These are phyloP conservation scores for Zaprionus lineosus DNA, from an alignment of 2,888 invertebrate genomes.

Conservation along the genomic window DNA sequence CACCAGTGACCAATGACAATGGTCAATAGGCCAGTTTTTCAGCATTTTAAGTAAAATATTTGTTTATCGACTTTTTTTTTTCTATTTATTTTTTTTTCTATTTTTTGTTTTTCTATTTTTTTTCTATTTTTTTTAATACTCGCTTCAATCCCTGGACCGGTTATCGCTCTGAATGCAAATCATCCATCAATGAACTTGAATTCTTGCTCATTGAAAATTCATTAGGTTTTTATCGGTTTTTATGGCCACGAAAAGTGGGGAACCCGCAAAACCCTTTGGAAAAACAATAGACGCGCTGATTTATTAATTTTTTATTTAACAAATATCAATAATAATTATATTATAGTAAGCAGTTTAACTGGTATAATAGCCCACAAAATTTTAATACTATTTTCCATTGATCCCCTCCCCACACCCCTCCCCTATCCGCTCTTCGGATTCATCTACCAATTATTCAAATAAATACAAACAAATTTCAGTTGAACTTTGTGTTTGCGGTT, in stretches of 20 bases:
- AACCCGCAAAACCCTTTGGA: constrained; percentile 3
- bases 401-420: too few species aligned
- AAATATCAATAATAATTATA: constrained; percentile 36
- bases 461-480: too few species aligned
- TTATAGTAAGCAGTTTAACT: constrained; percentile 35
- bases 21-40: constrained; percentile 29
- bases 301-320: constrained; percentile 63
- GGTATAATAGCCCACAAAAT: constrained; percentile 12
- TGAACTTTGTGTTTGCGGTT: constrained; percentile 32
- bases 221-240: constrained; percentile 69
- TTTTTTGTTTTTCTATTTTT: not conserved
- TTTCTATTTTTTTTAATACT: not conserved
- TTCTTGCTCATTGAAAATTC: constrained; percentile 70
- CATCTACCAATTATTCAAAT: too few species aligned
- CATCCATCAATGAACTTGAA: constrained; percentile 67
- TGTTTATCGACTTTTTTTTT: too few species aligned
- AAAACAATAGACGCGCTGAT: constrained; percentile 63
- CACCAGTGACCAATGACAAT: constrained; percentile 13
- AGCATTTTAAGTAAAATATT: constrained; percentile 27
- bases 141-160: constrained; percentile 40
- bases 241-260: constrained; percentile 41
- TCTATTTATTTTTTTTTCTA: not conserved
- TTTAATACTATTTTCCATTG: constrained; percentile 22
- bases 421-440: too few species aligned
- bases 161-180: constrained; percentile 42